Conservation (phyloP, 2,797 vertebrate genomes). For the Odontamblyopus lacepedii region DNA sequence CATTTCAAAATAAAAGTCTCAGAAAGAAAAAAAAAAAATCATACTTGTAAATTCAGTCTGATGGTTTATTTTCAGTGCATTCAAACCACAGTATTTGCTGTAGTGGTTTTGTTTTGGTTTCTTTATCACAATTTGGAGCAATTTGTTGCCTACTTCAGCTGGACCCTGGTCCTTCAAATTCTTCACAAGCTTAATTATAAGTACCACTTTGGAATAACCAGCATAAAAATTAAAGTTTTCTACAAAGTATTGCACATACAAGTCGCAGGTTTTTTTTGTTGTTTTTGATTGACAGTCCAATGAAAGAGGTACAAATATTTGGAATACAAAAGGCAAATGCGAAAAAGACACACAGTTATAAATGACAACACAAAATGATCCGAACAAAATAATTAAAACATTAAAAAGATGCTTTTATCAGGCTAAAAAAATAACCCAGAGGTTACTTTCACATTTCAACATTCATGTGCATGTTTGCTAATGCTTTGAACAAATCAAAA, state of each 20-base stretch:
- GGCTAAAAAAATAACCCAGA: constrained; percentile 54
- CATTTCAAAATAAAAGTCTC: constrained; percentile 28
- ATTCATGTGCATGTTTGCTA: constrained; percentile 58
- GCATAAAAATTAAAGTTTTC: constrained; percentile 66
- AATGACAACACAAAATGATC: constrained; percentile 53
- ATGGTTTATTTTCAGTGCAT: constrained; percentile 54
- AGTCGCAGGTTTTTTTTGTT: constrained; percentile 54
- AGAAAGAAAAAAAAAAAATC: constrained; percentile 1
- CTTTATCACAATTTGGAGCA: constrained; percentile 25
- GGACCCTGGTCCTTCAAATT: constrained; percentile 54
- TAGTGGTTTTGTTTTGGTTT: constrained; percentile 41
- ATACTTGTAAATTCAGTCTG: constrained; percentile 22
- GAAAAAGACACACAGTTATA: constrained; percentile 60
- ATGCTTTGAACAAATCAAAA: constrained; percentile 42
- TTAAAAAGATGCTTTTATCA: constrained; percentile 37
- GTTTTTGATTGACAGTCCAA: constrained; percentile 64
- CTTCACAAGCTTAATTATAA: constrained; percentile 45
- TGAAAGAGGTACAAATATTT: constrained; percentile 69
- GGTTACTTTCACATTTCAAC: constrained; percentile 66
- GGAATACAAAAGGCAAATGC: constrained; percentile 81
- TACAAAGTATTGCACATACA: constrained; percentile 80
- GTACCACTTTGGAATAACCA: constrained; percentile 50
- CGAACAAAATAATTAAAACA: constrained; percentile 40
- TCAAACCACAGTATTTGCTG: constrained; percentile 45
- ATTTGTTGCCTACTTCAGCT: constrained; percentile 39